These are phyloP conservation scores for Perdita meconis DNA, from an alignment of 2,888 invertebrate species.

Conservation along the genomic window DNA sequence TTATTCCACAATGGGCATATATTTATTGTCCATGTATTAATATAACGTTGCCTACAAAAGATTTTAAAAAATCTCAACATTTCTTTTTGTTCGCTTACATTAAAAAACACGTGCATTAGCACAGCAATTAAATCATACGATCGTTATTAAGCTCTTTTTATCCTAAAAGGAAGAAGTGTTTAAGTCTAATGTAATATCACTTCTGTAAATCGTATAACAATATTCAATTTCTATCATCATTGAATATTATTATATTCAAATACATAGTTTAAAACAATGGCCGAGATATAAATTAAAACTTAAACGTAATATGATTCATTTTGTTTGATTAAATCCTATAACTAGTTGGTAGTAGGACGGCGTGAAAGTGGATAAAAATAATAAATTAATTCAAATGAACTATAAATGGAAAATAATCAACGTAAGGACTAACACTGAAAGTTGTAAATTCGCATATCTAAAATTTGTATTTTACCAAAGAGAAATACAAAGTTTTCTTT, in stretches of 20 bases:
- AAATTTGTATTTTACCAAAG: constrained; percentile 31
- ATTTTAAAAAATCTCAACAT: constrained; percentile 25
- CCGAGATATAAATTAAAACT: constrained; percentile 13
- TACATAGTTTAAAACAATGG: not conserved
- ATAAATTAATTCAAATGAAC: constrained; percentile 24
- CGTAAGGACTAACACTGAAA: not conserved
- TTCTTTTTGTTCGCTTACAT: constrained; percentile 18
- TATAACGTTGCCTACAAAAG: constrained; percentile 37
- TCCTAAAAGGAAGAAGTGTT: not conserved
- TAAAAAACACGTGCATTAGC: not conserved
- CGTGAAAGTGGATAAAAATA: constrained; percentile 58
- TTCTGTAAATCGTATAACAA: constrained; percentile 12
- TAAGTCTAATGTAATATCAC: constrained; percentile 5
- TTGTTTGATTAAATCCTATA: constrained; percentile 48
- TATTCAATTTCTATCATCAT: constrained; percentile 19
- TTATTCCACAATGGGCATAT: constrained; percentile 60
- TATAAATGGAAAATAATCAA: constrained; percentile 7
- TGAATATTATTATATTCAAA: constrained; percentile 19
- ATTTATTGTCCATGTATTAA: constrained; percentile 74
- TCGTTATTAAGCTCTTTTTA: not conserved
- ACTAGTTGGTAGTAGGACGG: constrained; percentile 66
- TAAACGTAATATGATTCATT: constrained; percentile 24
- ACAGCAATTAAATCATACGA: not conserved
- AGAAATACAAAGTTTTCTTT: constrained; percentile 50
- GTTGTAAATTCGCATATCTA: constrained; percentile 31